Percentiles rank a stretch among this genome's conserved stretches.
phyloP scores from a whole-genome alignment of 2,113 vertebrate genomes.

The Tragulus kanchil region DNA sequence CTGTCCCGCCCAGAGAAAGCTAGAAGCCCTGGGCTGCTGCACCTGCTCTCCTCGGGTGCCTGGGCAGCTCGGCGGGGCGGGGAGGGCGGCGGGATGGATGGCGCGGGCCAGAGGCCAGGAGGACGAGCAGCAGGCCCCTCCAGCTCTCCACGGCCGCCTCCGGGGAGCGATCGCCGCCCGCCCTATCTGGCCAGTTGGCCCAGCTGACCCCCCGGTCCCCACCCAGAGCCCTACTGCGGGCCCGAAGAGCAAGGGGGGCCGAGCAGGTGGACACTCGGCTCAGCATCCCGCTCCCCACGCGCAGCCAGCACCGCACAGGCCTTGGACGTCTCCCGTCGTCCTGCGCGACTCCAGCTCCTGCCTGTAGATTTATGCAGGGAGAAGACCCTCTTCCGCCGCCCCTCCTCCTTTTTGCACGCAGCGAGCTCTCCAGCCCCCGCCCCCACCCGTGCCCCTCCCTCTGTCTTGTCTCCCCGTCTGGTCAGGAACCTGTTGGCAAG shows the following conservation, averaged over 20 bases:
- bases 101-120: slow-evolving; percentile 1
- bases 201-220: neutral
- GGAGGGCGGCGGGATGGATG: slow-evolving; percentile 1
- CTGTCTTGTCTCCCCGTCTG: slow-evolving; percentile 71
- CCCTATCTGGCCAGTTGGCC: neutral
- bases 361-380: slow-evolving; percentile 80
- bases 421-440: slow-evolving; percentile 68
- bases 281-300: slow-evolving; percentile 52
- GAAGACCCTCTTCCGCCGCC: slow-evolving; percentile 63
- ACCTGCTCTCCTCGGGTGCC: neutral
- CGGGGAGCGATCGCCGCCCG: neutral
- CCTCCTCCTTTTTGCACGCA: slow-evolving; percentile 84
- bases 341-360: slow-evolving; percentile 74
- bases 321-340: slow-evolving; percentile 53
- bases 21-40: neutral
- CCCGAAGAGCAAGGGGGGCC: slow-evolving; percentile 46
- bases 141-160: slow-evolving; percentile 40
- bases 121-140: slow-evolving; percentile 3
- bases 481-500: slow-evolving; percentile 85
- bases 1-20: neutral
- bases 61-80: neutral
- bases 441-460: neutral
- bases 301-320: slow-evolving; percentile 79
- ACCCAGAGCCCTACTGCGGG: neutral
- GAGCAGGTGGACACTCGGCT: slow-evolving; percentile 6